Base-by-base conservation (phyloP, 2,113 vertebrate species). In the Muntiacus reevesi region DNA sequence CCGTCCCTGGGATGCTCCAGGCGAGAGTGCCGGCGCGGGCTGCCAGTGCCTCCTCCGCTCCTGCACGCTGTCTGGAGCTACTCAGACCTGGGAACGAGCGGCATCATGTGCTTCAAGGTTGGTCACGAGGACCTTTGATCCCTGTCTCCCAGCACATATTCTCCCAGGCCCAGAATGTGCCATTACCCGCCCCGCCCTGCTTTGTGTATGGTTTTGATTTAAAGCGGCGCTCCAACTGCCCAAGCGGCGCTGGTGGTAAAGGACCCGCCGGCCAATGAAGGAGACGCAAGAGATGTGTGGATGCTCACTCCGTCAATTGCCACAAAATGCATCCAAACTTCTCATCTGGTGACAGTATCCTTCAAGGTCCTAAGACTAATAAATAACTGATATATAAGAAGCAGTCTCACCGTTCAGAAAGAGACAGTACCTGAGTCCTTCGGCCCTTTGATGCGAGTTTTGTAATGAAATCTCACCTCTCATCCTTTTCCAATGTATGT, bases 251-350 rank as follows among this genome's bases (percentile, higher is more conserved):
- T 25, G 36, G 21, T 40, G 36, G 36, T 25, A 40, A 74, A 74
- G 19, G 7, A 74, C 36, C 36, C 17, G 0, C 36, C 21, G 12
- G 36, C 19, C 67, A 11, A 11, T 0, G 2, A 12, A 40, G 36
- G 19, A 71, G n/a, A 71, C 19, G 11, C 17, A 36, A 5, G 67
- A 74, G 21, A 40, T 13, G 11, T 40, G 40, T n/a, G 62, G 9
- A 25, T 50, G 47, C 5, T 64, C 76, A 84, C 4, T 85, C 21
- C 89, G 62, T 76, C 54, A 62, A 87, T 78, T 76, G 27, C 14
- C 71, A 40, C 4, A 52, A 71, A 52, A 76, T 33, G 5, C 47
- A 33, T 45, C 7, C 40, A 89, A 74, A 30, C 16, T 52, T 86
- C 6, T 85, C 33, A 57, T 52, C 9, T 85, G 47, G 74, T 94